phyloP scores from a whole-genome alignment of 1,140 invertebrate species.

The Papilio machaon region DNA sequence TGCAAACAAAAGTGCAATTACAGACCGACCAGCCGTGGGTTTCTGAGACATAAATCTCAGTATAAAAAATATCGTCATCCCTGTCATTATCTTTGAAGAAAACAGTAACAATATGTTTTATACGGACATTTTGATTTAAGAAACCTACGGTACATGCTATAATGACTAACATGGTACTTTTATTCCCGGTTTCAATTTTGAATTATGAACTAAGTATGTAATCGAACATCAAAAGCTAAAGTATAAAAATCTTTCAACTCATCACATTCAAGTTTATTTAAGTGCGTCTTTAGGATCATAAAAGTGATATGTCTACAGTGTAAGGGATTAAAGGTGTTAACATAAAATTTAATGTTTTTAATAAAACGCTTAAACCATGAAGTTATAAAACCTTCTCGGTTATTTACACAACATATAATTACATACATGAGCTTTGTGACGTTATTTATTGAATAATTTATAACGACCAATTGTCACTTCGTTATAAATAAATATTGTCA shows the following conservation, averaged over 20 bases:
- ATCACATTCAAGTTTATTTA: slow-evolving; percentile 8
- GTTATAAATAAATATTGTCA: background rate
- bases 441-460: slow-evolving; percentile 21
- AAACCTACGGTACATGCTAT: too few relatives aligned
- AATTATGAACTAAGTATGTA: background rate
- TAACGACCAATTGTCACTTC: background rate
- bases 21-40: too few relatives aligned
- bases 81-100: too few relatives aligned
- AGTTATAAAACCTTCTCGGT: slow-evolving; percentile 16
- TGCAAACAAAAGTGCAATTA: too few relatives aligned
- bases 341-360: slow-evolving; percentile 25
- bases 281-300: slow-evolving; percentile 14
- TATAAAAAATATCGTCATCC: too few relatives aligned
- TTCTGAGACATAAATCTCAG: too few relatives aligned
- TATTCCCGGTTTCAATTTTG: background rate
- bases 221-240: background rate
- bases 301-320: slow-evolving; percentile 6
- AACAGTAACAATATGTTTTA: too few relatives aligned
- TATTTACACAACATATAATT: slow-evolving; percentile 19
- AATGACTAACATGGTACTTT: background rate
- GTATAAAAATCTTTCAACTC: slow-evolving; percentile 15
- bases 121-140: too few relatives aligned
- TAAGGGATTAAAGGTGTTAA: slow-evolving; percentile 22
- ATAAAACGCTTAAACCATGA: slow-evolving; percentile 20
- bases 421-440: slow-evolving; percentile 15